These are phyloP conservation scores for Gopherus flavomarginatus DNA, from an alignment of 2,113 vertebrate species.

Conservation along the genomic window DNA sequence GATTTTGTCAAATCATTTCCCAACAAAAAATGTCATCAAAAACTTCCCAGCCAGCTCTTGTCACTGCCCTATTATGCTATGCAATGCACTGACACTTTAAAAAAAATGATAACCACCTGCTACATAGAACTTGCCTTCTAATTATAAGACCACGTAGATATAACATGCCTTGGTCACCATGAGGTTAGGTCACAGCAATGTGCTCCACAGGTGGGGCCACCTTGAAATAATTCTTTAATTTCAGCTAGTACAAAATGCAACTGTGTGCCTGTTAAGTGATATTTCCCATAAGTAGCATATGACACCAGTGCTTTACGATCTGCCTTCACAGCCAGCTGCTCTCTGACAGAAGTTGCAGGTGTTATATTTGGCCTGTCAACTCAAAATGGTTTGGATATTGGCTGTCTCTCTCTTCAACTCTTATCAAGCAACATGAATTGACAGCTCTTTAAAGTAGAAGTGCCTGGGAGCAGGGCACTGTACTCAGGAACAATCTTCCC, in stretches of 20 bases:
- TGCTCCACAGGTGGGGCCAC: fast-evolving
- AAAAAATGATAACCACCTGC: not conserved
- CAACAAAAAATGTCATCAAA: not conserved
- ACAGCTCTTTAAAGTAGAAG: constrained; percentile 22
- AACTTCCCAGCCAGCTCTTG: not conserved
- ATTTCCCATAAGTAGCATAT: not conserved
- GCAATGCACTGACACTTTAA: not conserved
- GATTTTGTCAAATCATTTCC: not conserved
- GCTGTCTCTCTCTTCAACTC: not conserved
- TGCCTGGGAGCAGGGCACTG: constrained; percentile 42
- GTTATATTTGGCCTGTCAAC: not conserved
- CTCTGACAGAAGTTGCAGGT: not conserved
- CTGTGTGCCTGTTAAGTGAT: not conserved
- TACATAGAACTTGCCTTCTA: not conserved
- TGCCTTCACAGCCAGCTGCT: not conserved
- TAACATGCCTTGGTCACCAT: not conserved
- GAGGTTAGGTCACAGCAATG: not conserved
- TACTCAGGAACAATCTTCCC: not conserved
- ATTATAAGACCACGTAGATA: not conserved
- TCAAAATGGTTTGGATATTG: constrained; percentile 5
- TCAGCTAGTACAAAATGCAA: not conserved
- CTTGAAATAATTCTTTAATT: not conserved
- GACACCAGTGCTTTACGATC: not conserved
- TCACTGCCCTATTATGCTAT: not conserved
- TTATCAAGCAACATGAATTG: not conserved